These are phyloP conservation scores for Thaumetopoea pityocampa DNA, from an alignment of 1,140 invertebrate species.

Conservation along the genomic window DNA sequence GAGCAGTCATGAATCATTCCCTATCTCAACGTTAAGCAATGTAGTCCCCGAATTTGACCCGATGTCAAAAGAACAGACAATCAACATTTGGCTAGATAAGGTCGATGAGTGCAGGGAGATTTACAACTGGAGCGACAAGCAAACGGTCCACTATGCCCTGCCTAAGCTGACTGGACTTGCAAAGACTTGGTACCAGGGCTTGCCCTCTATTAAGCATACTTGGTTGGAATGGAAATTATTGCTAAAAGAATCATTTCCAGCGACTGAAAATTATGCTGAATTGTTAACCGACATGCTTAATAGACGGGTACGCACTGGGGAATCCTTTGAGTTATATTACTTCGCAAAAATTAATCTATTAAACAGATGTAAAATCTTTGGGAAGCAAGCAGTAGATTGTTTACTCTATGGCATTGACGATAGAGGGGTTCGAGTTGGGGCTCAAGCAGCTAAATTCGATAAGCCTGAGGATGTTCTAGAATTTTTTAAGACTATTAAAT, in stretches of 20 bases:
- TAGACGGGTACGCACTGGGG: constrained; percentile 19
- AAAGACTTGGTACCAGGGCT: constrained; percentile 1
- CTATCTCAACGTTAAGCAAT: constrained; percentile 16
- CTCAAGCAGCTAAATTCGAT: constrained; percentile 26
- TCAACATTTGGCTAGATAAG: constrained; percentile 27
- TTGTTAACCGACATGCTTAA: constrained; percentile 31
- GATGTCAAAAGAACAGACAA: constrained; percentile 24
- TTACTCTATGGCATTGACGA: constrained; percentile 32
- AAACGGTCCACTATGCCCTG: constrained; percentile 11
- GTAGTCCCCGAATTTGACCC: constrained; percentile 33
- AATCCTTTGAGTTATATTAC: constrained; percentile 34
- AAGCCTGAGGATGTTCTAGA: constrained; percentile 25
- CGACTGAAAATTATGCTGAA: constrained; percentile 31
- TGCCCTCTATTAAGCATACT: constrained; percentile 7
- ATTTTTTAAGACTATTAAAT: constrained; percentile 29
- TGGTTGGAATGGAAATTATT: constrained; percentile 4
- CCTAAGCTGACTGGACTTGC: constrained; percentile 7
- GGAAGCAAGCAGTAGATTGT: constrained; percentile 33
- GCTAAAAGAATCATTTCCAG: constrained; percentile 24
- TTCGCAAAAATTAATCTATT: constrained; percentile 35
- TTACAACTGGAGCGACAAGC: constrained; percentile 9
- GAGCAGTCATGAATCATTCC: constrained; percentile 18
- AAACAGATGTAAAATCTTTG: constrained; percentile 30
- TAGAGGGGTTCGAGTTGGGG: constrained; percentile 22
- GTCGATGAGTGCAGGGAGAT: constrained; percentile 18